Percentiles rank a stretch among this genome's conserved stretches.
Evolutionary conservation across 2,797 vertebrate genomes (phyloP).

Genomic region (Agapornis canus): DNA sequence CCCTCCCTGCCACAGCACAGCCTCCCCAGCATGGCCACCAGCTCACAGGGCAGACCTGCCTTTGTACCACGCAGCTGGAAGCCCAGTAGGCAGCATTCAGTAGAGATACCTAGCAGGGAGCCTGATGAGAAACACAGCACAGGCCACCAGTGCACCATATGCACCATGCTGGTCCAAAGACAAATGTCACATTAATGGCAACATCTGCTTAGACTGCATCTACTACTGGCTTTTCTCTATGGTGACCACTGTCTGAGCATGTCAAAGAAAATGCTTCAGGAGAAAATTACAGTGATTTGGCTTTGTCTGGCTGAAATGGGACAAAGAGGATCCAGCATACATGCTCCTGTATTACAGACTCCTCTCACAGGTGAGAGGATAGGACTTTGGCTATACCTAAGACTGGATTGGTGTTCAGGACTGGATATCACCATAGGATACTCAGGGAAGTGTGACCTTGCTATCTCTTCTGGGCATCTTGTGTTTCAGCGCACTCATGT

Average conservation of each 20-base stretch:
- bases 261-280: neutral
- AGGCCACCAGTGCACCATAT: rapidly evolving
- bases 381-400: neutral
- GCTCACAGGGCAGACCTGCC: neutral
- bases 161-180: neutral
- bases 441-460: rapidly evolving
- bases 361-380: neutral
- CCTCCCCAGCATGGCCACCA: neutral
- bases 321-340: neutral
- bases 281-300: neutral
- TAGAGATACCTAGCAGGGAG: neutral
- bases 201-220: neutral
- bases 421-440: neutral
- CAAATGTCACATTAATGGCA: neutral
- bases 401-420: neutral
- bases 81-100: neutral
- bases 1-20: neutral
- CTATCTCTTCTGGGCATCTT: neutral
- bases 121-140: neutral
- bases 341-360: neutral
- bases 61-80: neutral
- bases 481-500: neutral
- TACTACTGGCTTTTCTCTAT: neutral
- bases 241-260: neutral
- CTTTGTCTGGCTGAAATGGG: neutral